phyloP scores from a whole-genome alignment of 1,140 invertebrate genomes.

The Cydia fagiglandana region DNA sequence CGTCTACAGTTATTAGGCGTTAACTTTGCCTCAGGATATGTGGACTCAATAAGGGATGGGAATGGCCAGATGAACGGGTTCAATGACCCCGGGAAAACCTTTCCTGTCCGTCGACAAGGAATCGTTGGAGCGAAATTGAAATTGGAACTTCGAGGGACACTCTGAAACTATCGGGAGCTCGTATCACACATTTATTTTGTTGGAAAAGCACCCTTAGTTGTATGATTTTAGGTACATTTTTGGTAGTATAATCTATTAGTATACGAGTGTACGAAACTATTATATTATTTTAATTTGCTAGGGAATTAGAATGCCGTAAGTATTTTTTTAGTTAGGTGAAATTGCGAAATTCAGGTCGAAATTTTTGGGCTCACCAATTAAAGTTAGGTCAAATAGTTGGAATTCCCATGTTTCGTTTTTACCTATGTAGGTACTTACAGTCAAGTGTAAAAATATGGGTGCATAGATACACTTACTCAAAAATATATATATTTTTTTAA shows the following conservation, averaged over 20 bases:
- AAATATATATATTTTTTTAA: no score
- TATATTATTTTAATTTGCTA: background rate
- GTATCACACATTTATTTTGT: background rate
- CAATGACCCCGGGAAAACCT: conserved; percentile 1
- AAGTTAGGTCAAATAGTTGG: no score
- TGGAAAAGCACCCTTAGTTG: background rate
- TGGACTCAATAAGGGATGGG: background rate
- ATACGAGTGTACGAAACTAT: background rate
- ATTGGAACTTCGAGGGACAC: conserved; percentile 1
- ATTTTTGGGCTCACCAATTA: background rate
- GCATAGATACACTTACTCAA: no score
- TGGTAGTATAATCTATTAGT: background rate
- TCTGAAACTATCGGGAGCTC: background rate
- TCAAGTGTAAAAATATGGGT: no score
- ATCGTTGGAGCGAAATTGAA: conserved; percentile 22
- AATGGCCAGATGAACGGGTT: background rate
- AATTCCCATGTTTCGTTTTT: no score
- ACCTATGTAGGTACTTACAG: no score
- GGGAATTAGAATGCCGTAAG: background rate
- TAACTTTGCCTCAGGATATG: no score
- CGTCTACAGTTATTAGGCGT: no score
- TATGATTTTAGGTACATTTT: background rate
- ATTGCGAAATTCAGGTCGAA: background rate
- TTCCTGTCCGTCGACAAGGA: background rate
- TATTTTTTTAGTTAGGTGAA: background rate